These are phyloP conservation scores for Myotis vivesi DNA, from an alignment of 2,797 vertebrate species.

Conservation along the genomic window DNA sequence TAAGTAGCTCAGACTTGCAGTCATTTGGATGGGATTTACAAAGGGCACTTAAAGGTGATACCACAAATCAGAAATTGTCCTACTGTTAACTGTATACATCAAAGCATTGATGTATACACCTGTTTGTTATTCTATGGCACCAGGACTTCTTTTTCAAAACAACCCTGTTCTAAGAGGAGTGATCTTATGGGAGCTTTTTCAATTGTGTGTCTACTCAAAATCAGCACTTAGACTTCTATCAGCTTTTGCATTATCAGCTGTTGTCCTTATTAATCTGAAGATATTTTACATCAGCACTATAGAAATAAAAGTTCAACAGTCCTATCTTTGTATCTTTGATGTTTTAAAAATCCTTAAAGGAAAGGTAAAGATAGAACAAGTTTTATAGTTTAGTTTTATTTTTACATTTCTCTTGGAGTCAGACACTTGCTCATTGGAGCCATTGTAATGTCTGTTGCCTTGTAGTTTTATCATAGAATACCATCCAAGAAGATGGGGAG, in stretches of 20 bases:
- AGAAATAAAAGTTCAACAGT: neutral
- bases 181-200: neutral
- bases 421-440: neutral
- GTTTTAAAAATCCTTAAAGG: neutral
- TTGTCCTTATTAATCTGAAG: neutral
- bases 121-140: neutral
- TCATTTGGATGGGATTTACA: neutral
- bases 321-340: neutral
- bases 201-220: neutral
- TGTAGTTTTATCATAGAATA: neutral
- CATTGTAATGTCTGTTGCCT: neutral
- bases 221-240: neutral
- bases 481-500: neutral
- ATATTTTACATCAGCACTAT: neutral
- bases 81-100: neutral
- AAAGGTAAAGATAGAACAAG: neutral
- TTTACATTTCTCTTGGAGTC: neutral
- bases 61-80: neutral
- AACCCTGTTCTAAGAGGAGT: neutral
- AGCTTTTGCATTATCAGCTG: neutral
- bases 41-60: neutral
- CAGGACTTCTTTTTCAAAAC: neutral
- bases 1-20: neutral
- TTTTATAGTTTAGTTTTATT: neutral
- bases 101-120: neutral